phyloP scores from a whole-genome alignment of 64 coral and sea anemone genomes.

The Porites lutea region DNA sequence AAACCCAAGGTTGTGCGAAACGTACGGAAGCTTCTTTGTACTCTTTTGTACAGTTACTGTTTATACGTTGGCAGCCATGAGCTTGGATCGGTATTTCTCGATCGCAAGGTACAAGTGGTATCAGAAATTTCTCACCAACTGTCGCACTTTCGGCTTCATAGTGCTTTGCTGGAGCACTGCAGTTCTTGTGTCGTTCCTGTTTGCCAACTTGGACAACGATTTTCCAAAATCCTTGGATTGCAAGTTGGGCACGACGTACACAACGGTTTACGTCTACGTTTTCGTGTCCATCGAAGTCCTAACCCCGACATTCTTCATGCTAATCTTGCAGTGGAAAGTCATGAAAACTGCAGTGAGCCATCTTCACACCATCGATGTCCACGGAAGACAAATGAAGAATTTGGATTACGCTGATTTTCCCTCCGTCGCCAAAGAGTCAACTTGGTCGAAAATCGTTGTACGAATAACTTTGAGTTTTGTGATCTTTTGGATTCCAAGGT shows the following conservation, averaged over 20 bases:
- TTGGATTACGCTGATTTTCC: conserved; percentile 79
- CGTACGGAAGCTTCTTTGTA: conserved; percentile 77
- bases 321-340: conserved; percentile 77
- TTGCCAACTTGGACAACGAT: conserved; percentile 55
- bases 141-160: conserved; percentile 48
- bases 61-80: conserved; percentile 64
- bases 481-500: conserved; percentile 91
- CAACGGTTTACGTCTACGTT: conserved; percentile 58
- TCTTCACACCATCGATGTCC: conserved; percentile 69
- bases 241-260: conserved; percentile 75
- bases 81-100: conserved; percentile 85
- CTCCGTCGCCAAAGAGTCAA: conserved; percentile 71
- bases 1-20: conserved; percentile 58
- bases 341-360: conserved; percentile 63
- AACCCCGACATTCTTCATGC: conserved; percentile 60
- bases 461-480: conserved; percentile 82
- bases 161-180: conserved; percentile 66
- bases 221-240: conserved; percentile 58
- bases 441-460: conserved; percentile 71
- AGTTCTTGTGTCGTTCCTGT: conserved; percentile 52
- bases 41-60: conserved; percentile 82
- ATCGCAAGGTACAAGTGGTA: conserved; percentile 74
- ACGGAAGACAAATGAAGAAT: conserved; percentile 65
- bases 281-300: conserved; percentile 84
- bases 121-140: conserved; percentile 54